These are phyloP conservation scores for Pseudochaenichthys georgianus DNA, from an alignment of 2,797 vertebrate genomes.

Conservation along the genomic window DNA sequence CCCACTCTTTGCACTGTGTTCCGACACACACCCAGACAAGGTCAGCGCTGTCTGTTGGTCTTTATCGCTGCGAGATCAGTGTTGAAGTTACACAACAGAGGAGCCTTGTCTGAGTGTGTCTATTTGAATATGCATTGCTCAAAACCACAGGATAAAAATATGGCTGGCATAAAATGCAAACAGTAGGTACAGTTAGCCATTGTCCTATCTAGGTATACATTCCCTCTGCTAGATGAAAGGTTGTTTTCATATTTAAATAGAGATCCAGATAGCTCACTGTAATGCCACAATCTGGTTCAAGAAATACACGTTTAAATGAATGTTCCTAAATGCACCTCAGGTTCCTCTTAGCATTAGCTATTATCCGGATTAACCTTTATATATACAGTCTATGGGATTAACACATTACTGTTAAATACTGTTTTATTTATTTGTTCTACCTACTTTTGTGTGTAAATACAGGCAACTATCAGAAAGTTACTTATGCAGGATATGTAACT, in stretches of 20 bases:
- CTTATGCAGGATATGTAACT: no score
- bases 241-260: not conserved
- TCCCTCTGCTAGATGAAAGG: not conserved
- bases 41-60: constrained; percentile 50
- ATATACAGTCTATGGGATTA: no score
- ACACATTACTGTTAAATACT: no score
- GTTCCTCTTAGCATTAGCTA: not conserved
- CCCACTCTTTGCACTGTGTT: constrained; percentile 36
- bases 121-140: not conserved
- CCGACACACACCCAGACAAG: constrained; percentile 56
- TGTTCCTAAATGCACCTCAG: not conserved
- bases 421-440: no score
- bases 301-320: not conserved
- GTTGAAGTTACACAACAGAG: constrained; percentile 25
- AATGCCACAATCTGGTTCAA: not conserved
- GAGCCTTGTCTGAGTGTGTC: not conserved
- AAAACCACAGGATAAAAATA: not conserved
- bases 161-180: not conserved
- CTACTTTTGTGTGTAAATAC: no score
- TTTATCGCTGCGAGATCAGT: constrained; percentile 13
- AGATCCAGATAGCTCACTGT: not conserved
- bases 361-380: not conserved
- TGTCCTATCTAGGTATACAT: not conserved
- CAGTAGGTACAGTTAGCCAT: not conserved
- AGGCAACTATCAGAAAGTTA: no score